Evolutionary conservation across 2,113 vertebrate species (phyloP), one percentile per base, ranked within the genome.

Genomic region (Oryzias javanicus): DNA sequence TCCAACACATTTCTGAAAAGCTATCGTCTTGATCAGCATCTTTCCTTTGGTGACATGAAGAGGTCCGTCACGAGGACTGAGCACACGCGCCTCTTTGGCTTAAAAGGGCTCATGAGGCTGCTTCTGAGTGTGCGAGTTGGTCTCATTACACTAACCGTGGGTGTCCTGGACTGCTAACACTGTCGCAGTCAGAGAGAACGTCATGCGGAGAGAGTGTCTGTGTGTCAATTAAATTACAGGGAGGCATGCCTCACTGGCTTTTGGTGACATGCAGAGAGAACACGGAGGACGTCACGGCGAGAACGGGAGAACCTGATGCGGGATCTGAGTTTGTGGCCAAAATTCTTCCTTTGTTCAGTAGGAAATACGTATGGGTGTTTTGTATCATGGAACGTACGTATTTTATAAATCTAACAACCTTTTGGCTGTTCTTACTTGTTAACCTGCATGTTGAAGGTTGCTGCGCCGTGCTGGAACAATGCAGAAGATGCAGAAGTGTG

Each of bases 101-200:
- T 65, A 67, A 75, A 60, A 64, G 75, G 64, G 50, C 56, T 75
- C 63, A 55, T 70, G 77, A 82, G 64, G 61, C 70, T n/a, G 49
- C 48, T 45, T 53, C 54, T 60, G 67, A 62, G 55, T 53, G 58
- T 66, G 66, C 18, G 29, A 67, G 60, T 47, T 47, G 48, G 53
- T 73, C 59, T 84, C 74, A 78, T 78, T 81, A 81, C 79, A 84
- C 80, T 50, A 80, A 24, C 68, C 13, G 76, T 49, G 22, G 76
- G 76, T 70, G 72, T 64, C 67, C 67, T 13, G 12, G 52, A 65
- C 63, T 59, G 62, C 60, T 84, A 68, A 75, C 80, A 53, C 54
- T 67, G 59, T 81, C 79, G 77, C 62, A 70, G 61, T 57, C 67
- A 59, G 81, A 70, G 56, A 40, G 64, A 72, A 62, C 70, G 69